Evolutionary conservation across 2,888 invertebrate genomes (phyloP).

Genomic region (Sphinx pinastri): DNA sequence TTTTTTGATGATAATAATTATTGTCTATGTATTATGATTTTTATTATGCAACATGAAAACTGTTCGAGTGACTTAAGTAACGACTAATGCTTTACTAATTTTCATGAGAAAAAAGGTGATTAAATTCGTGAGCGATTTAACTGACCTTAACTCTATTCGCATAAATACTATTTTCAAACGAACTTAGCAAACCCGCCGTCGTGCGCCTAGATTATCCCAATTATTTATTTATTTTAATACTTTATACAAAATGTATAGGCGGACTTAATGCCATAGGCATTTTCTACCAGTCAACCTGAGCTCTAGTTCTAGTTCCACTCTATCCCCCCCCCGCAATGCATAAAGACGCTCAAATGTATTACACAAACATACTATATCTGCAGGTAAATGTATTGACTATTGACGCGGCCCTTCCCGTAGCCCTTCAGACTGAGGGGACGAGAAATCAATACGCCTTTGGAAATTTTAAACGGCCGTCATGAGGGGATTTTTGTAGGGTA

Average conservation of each 20-base stretch:
- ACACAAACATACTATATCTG: not conserved
- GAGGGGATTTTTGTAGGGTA: slow-evolving; percentile 59
- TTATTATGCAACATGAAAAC: too few species aligned
- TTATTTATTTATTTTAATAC: too few species aligned
- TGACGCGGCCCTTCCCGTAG: slow-evolving; percentile 49
- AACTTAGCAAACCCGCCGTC: not conserved
- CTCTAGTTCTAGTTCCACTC: too few species aligned
- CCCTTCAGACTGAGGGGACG: slow-evolving; percentile 55
- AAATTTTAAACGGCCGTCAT: slow-evolving; percentile 70
- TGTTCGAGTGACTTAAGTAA: too few species aligned
- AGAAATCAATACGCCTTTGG: slow-evolving; percentile 76
- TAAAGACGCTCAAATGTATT: not conserved
- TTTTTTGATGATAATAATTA: too few species aligned
- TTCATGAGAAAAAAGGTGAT: too few species aligned
- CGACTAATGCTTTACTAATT: too few species aligned
- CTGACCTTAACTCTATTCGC: not conserved
- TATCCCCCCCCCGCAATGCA: not conserved
- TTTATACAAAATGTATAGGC: too few species aligned
- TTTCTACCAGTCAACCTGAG: too few species aligned
- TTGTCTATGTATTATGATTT: too few species aligned
- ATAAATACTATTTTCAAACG: not conserved
- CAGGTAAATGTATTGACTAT: slow-evolving; percentile 38
- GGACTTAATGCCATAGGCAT: too few species aligned
- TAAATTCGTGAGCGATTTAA: too few species aligned
- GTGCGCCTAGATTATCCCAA: not conserved